phyloP scores from a whole-genome alignment of 2,797 vertebrate species.

The Mastacembelus armatus region DNA sequence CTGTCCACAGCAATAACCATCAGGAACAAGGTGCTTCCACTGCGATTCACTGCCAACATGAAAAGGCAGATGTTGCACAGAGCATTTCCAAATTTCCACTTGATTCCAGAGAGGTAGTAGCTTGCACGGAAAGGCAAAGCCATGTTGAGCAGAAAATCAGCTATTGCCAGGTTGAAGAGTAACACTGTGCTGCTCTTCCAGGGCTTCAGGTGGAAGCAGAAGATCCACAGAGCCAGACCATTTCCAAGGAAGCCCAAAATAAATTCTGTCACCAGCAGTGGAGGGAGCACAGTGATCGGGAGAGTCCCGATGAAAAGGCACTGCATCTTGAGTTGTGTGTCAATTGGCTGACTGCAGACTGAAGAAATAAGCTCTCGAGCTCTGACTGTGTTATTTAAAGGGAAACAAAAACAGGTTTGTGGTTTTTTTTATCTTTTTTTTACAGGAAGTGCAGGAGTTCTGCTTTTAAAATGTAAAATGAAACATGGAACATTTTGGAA shows the following conservation, averaged over 20 bases:
- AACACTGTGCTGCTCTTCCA: slow-evolving; percentile 85
- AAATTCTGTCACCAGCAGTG: slow-evolving; percentile 71
- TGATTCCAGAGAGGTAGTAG: slow-evolving; percentile 73
- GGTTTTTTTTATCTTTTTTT: slow-evolving; percentile 20
- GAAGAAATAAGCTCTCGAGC: not conserved
- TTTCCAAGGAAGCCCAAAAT: slow-evolving; percentile 81
- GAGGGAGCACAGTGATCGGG: slow-evolving; percentile 72
- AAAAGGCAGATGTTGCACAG: slow-evolving; percentile 81
- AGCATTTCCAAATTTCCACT: slow-evolving; percentile 69
- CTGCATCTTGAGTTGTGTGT: slow-evolving; percentile 34
- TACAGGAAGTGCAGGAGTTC: slow-evolving; percentile 15
- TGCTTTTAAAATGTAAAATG: too few species aligned
- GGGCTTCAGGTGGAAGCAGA: slow-evolving; percentile 81
- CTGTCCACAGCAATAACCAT: slow-evolving; percentile 80
- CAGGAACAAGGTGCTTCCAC: slow-evolving; percentile 79
- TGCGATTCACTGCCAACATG: slow-evolving; percentile 81
- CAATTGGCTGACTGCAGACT: slow-evolving; percentile 2
- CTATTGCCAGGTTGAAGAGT: slow-evolving; percentile 82
- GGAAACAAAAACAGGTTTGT: slow-evolving; percentile 1
- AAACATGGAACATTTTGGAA: too few species aligned
- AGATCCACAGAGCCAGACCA: slow-evolving; percentile 80
- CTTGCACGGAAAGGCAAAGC: slow-evolving; percentile 78
- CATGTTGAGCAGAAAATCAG: slow-evolving; percentile 82
- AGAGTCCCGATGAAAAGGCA: slow-evolving; percentile 53
- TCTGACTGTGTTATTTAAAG: not conserved